Conservation (phyloP, 2,888 invertebrate genomes). For the Drosophila pseudotakahashii region DNA sequence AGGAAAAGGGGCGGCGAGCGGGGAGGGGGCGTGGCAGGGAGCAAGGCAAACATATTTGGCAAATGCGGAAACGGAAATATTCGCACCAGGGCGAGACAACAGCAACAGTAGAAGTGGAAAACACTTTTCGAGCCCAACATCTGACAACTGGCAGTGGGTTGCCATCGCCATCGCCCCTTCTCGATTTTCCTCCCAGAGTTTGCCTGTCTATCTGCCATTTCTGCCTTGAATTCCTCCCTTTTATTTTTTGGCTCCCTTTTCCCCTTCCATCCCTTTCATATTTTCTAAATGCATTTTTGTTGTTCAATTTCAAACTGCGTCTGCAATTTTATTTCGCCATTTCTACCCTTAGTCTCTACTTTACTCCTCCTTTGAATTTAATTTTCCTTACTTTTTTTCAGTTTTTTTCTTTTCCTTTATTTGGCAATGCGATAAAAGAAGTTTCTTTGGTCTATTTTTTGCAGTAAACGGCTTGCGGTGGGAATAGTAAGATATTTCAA, state of each 20-base stretch:
- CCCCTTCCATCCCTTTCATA: constrained; percentile 50
- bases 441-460: constrained; percentile 44
- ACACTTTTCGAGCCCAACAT: constrained; percentile 67
- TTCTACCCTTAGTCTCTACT: constrained; percentile 21
- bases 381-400: constrained; percentile 32
- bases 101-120: constrained; percentile 41
- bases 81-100: constrained; percentile 76
- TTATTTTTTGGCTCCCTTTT: background rate
- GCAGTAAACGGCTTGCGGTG: constrained; percentile 60
- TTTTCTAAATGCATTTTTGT: constrained; percentile 79
- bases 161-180: background rate
- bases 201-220: constrained; percentile 38
- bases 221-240: constrained; percentile 22
- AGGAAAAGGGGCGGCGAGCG: background rate
- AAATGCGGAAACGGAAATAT: constrained; percentile 80
- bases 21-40: constrained; percentile 5
- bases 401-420: constrained; percentile 10
- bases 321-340: constrained; percentile 74
- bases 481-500: constrained; percentile 72
- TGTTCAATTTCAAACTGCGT: constrained; percentile 76
- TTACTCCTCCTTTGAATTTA: constrained; percentile 22
- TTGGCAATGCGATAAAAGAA: constrained; percentile 65
- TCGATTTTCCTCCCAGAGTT: constrained; percentile 44
- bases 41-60: constrained; percentile 73
- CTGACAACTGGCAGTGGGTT: constrained; percentile 54